Percentiles rank a stretch among this genome's conserved stretches.
phyloP scores from a whole-genome alignment of 2,113 vertebrate genomes.

The Rallus limicola region DNA sequence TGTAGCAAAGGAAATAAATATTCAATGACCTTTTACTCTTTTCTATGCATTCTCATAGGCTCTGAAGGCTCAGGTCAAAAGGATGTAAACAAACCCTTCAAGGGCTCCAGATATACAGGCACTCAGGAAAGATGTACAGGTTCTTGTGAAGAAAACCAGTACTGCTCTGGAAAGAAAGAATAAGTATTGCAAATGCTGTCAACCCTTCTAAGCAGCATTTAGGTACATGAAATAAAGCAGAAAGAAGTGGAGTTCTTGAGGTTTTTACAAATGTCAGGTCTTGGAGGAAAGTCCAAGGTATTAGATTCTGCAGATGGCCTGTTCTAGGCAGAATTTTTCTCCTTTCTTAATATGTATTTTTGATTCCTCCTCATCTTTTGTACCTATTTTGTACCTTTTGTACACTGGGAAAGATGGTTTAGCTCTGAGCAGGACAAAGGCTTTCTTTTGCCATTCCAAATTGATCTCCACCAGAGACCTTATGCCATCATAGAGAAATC shows the following conservation, averaged over 20 bases:
- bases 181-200: background rate
- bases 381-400: background rate
- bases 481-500: background rate
- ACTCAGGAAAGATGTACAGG: slow-evolving; percentile 37
- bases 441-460: background rate
- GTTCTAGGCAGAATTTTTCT: background rate
- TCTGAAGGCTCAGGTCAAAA: background rate
- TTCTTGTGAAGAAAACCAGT: slow-evolving; percentile 29
- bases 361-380: background rate
- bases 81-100: background rate
- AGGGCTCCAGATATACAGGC: slow-evolving; percentile 24
- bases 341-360: background rate
- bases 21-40: background rate
- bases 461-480: background rate
- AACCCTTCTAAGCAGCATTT: background rate
- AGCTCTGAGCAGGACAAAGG: background rate
- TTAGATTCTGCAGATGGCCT: background rate
- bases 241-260: background rate
- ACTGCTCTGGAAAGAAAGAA: slow-evolving; percentile 59
- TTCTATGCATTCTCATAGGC: background rate
- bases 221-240: background rate
- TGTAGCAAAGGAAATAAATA: background rate
- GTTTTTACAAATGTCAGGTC: background rate
- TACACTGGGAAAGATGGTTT: background rate
- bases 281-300: background rate